Conservation (phyloP, 2,888 invertebrate genomes). For the Eupsilia transversa region DNA sequence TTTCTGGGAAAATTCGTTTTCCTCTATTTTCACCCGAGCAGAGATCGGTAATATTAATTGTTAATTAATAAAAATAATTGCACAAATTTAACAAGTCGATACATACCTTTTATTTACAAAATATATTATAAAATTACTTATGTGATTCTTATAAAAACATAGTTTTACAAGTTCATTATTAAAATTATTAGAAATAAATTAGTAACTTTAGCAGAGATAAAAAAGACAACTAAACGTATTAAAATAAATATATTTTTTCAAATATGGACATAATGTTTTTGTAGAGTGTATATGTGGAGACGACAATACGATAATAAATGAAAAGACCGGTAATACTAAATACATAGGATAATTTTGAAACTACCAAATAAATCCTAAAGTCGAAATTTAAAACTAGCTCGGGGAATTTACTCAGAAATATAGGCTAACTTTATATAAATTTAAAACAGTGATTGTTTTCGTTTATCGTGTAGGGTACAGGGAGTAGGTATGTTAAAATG, state of each 20-base stretch:
- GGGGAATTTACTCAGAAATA: no score
- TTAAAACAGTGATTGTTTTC: no score
- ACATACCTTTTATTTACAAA: slow-evolving; percentile 5
- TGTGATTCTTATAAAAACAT: neutral
- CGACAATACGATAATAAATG: neutral
- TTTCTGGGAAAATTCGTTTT: no score
- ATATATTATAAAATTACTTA: neutral
- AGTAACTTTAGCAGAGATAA: neutral
- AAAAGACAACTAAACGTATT: neutral
- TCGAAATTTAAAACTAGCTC: neutral
- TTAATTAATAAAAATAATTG: no score
- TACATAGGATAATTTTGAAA: neutral
- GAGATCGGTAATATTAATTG: no score
- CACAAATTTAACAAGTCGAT: neutral
- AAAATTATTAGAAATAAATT: neutral
- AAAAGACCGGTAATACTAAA: neutral
- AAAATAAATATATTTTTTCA: neutral
- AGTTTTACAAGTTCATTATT: neutral
- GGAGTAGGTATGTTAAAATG: no score
- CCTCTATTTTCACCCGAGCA: no score
- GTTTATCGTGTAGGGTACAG: no score
- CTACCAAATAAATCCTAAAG: neutral
- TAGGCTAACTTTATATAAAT: no score
- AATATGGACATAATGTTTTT: neutral
- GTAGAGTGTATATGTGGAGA: neutral